Percentiles rank a stretch among this genome's conserved stretches.
Evolutionary conservation across 2,888 invertebrate genomes (phyloP).

Genomic region (Diploptera punctata): DNA sequence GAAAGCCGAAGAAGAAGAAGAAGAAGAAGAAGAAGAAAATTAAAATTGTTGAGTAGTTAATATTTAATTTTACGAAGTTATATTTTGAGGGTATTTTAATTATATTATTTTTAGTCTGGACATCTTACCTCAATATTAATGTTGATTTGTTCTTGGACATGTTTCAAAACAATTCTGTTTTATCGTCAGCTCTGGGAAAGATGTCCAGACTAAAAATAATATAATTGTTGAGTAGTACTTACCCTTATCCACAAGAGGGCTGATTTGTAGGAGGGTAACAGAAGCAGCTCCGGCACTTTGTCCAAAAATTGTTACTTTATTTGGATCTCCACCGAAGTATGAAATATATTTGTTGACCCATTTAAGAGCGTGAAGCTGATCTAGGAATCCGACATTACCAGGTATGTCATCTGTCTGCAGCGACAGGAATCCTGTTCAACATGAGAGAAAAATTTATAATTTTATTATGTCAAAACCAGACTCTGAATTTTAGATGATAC

Average conservation of each 20-base stretch:
- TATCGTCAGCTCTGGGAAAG: too few species aligned
- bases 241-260: constrained; percentile 51
- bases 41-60: too few species aligned
- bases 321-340: constrained; percentile 60
- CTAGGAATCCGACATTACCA: constrained; percentile 62
- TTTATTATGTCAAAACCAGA: background rate
- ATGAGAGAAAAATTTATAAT: background rate
- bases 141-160: too few species aligned
- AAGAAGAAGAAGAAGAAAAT: too few species aligned
- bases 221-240: background rate
- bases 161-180: too few species aligned
- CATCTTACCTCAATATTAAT: too few species aligned
- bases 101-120: too few species aligned
- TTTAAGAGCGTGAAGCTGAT: constrained; percentile 58
- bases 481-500: too few species aligned
- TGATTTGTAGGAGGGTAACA: constrained; percentile 55
- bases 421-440: constrained; percentile 57
- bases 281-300: constrained; percentile 62
- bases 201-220: too few species aligned
- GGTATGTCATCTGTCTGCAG: constrained; percentile 58
- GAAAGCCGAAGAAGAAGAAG: too few species aligned
- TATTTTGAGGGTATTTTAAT: too few species aligned
- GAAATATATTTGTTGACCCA: constrained; percentile 61
- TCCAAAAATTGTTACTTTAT: constrained; percentile 59
- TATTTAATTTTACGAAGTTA: too few species aligned